Evolutionary conservation across 2,797 vertebrate species (phyloP), one percentile per base, ranked within the genome.

Genomic region (Uromys caudimaculatus): DNA sequence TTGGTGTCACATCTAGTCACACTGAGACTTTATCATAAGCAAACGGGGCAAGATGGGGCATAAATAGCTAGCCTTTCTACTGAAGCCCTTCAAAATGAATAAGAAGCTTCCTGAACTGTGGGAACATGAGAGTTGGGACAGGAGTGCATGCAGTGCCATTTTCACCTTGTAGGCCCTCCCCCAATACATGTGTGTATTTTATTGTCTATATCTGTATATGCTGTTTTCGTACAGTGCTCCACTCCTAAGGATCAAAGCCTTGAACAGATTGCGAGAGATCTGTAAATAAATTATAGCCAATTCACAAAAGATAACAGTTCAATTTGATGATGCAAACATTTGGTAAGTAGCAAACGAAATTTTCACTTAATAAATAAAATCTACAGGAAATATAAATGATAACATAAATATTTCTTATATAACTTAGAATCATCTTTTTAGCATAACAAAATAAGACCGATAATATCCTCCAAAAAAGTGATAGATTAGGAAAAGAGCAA

Each of bases 281-380:
- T 69, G 32, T 85, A 85, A 85, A 85, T 85, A 85, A 41, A 24
- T 69, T 85, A 85, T 85, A 85, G 62, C 62, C 62, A 47, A n/a
- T 85, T 85, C 62, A 52, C 32, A 64, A 84, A 84, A 64, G 82
- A 47, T 84, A 84, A 35, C 82, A 85, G 62, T 85, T 67, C 83
- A 85, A 4, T 85, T 69, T 69, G 60, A 85, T 85, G 62, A 67
- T 85, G 44, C 44, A 85, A 52, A 85, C 32, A 85, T 52, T 85
- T 85, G 83, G 62, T 85, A 85, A 67, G 62, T 67, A 50, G 19
- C 60, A 67, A 52, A 69, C 69, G 83, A 85, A n/a, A 64, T 52
- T 85, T 85, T 85, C 44, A 50, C 50, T 67, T 85, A 85, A 85
- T 69, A 67, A 85, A 67, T 85, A 67, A 85, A 50, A 67, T 84